These are phyloP conservation scores for Zaprionus lineosus DNA, from an alignment of 2,888 invertebrate species.

Conservation along the genomic window DNA sequence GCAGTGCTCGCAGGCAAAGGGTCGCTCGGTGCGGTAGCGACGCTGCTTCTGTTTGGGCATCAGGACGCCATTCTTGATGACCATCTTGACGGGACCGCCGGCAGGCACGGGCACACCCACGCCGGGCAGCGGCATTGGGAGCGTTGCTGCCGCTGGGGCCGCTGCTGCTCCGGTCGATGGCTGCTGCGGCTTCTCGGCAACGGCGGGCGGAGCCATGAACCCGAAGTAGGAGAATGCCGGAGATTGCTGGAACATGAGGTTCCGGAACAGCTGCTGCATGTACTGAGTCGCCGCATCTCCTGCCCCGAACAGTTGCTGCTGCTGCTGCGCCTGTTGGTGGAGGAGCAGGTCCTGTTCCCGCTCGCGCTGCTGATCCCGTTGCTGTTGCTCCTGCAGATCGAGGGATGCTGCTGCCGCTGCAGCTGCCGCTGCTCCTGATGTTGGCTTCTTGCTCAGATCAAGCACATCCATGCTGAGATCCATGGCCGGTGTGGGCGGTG, in stretches of 20 bases:
- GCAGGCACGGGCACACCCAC: slow-evolving; percentile 79
- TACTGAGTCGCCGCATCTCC: slow-evolving; percentile 78
- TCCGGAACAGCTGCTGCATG: slow-evolving; percentile 86
- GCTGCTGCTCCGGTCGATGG: slow-evolving; percentile 44
- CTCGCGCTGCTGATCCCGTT: slow-evolving; percentile 5
- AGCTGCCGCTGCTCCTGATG: slow-evolving; percentile 13
- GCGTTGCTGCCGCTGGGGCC: slow-evolving; percentile 41
- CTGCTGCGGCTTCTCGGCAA: slow-evolving; percentile 2
- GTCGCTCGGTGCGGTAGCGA: slow-evolving; percentile 93
- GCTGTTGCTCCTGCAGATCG: slow-evolving; percentile 19
- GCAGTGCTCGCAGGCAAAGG: slow-evolving; percentile 95
- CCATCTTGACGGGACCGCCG: slow-evolving; percentile 89
- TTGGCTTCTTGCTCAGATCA: slow-evolving; percentile 91
- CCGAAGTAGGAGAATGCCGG: slow-evolving; percentile 85
- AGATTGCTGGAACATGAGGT: slow-evolving; percentile 85
- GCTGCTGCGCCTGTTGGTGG: slow-evolving; percentile 70
- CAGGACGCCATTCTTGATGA: slow-evolving; percentile 93
- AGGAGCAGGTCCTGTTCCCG: slow-evolving; percentile 31
- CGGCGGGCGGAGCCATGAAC: slow-evolving; percentile 53
- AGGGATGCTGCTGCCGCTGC: background rate
- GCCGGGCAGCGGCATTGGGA: slow-evolving; percentile 11
- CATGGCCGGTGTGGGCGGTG: slow-evolving; percentile 84
- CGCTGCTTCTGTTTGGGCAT: slow-evolving; percentile 96
- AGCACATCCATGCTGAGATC: slow-evolving; percentile 91
- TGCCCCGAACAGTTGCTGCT: slow-evolving; percentile 86